Evolutionary conservation across 2,888 invertebrate genomes (phyloP).

Genomic region (Lepidocyrtoides sp.): DNA sequence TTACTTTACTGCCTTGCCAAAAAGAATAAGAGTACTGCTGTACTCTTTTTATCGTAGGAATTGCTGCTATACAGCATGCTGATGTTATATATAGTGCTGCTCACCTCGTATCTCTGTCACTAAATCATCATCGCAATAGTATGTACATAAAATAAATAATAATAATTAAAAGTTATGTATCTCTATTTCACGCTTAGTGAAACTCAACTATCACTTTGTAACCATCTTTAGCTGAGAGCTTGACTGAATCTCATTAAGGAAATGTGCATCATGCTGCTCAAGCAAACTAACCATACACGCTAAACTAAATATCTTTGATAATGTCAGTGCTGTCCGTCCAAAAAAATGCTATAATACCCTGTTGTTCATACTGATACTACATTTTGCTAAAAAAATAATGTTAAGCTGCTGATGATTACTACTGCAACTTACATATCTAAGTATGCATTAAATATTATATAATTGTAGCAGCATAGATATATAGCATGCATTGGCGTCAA

Average conservation of each 20-base stretch:
- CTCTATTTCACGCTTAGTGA: slow-evolving; percentile 46
- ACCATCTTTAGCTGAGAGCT: neutral
- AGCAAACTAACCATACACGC: neutral
- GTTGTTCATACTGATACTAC: slow-evolving; percentile 10
- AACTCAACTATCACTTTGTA: slow-evolving; percentile 59
- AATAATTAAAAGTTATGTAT: slow-evolving; percentile 28
- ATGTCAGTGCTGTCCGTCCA: neutral
- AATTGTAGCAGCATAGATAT: too few species aligned
- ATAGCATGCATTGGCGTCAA: neutral
- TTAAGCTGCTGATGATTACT: neutral
- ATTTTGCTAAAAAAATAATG: neutral
- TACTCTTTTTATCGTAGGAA: neutral
- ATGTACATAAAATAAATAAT: neutral
- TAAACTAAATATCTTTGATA: too few species aligned
- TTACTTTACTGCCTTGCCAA: too few species aligned
- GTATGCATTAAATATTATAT: too few species aligned
- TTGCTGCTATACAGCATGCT: too few species aligned
- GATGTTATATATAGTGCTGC: too few species aligned
- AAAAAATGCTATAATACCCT: neutral
- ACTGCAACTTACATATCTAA: neutral
- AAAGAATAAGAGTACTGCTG: neutral
- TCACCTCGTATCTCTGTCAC: neutral
- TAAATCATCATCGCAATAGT: neutral
- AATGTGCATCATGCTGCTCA: slow-evolving; percentile 22
- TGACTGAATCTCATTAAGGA: neutral